Conservation (phyloP, 2,797 vertebrate genomes). For the Halcyon leucocephala region DNA sequence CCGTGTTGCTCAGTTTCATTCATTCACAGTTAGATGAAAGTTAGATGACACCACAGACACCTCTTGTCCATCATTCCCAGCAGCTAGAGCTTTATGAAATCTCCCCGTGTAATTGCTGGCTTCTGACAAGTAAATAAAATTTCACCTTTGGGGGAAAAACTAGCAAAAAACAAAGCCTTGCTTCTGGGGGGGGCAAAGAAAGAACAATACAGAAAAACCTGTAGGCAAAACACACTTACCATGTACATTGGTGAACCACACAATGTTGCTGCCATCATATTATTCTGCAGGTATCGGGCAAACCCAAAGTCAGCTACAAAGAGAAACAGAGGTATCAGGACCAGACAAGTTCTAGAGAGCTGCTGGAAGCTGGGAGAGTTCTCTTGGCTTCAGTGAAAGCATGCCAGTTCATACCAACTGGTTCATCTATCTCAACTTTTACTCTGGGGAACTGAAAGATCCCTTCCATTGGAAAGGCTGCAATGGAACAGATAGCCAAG, state of each 20-base stretch:
- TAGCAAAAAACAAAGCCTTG: background rate
- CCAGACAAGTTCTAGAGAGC: background rate
- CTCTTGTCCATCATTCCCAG: background rate
- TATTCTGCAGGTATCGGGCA: slow-evolving; percentile 93
- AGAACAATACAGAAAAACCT: background rate
- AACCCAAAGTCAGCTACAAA: slow-evolving; percentile 94
- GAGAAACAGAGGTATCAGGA: background rate
- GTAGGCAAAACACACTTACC: slow-evolving; percentile 79
- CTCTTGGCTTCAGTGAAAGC: background rate
- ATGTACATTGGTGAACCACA: slow-evolving; percentile 99
- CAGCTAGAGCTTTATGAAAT: background rate
- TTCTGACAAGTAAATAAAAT: background rate
- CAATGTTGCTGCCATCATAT: slow-evolving; percentile 95
- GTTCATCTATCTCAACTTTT: background rate
- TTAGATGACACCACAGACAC: background rate
- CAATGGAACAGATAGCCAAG: background rate
- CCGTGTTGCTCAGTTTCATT: background rate
- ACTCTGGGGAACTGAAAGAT: background rate
- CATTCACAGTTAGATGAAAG: background rate
- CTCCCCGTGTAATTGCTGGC: background rate
- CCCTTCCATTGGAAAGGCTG: background rate
- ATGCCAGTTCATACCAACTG: background rate
- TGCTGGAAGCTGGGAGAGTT: background rate
- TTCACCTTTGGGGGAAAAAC: background rate
- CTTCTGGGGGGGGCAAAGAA: background rate